phyloP scores from a whole-genome alignment of 2,113 vertebrate species.

The Petroica traversi region DNA sequence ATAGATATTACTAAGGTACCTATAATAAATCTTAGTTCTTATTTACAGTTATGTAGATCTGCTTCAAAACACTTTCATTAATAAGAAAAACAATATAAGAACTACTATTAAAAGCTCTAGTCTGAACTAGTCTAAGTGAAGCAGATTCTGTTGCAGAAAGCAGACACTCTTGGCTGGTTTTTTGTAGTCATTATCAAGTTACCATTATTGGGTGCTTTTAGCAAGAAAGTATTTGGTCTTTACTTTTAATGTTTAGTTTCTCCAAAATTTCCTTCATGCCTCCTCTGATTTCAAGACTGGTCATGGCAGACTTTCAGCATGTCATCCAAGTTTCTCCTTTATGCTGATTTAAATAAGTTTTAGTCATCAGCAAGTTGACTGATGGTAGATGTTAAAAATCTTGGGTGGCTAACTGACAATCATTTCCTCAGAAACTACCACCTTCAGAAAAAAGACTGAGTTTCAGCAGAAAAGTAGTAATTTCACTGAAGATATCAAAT shows the following conservation, averaged over 20 bases:
- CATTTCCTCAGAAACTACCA: neutral
- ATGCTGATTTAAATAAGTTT: neutral
- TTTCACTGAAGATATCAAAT: neutral
- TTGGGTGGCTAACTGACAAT: neutral
- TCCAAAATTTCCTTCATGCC: neutral
- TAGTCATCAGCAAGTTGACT: neutral
- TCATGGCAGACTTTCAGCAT: neutral
- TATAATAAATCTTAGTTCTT: neutral
- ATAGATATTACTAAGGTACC: neutral
- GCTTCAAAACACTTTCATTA: neutral
- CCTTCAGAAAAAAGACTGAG: neutral
- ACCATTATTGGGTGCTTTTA: neutral
- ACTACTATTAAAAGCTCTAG: neutral
- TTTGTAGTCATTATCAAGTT: neutral
- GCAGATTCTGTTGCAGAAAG: neutral
- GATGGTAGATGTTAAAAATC: neutral
- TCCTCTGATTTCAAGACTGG: neutral
- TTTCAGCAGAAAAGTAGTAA: neutral
- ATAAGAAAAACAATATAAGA: neutral
- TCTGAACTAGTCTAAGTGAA: neutral
- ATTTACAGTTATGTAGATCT: neutral
- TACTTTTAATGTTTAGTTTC: neutral
- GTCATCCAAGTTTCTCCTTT: neutral
- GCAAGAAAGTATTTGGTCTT: neutral
- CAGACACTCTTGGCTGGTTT: neutral